Evolutionary conservation across 2,113 vertebrate genomes (phyloP), one percentile per base, ranked within the genome.

Genomic region (Eira barbara): DNA sequence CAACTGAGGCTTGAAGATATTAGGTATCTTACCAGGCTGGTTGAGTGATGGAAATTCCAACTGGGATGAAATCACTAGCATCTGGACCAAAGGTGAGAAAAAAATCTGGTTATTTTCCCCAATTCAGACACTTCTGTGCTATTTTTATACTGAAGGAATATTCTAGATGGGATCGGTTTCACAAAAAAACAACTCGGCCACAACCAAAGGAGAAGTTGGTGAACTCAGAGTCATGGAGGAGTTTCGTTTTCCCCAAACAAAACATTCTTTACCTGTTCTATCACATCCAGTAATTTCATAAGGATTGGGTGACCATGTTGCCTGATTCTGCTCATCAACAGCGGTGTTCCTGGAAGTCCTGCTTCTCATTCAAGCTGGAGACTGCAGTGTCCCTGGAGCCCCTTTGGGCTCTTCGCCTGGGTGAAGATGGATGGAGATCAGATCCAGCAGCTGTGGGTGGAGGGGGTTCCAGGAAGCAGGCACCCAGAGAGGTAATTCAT

Each of bases 371-470:
- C 89, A 36, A 87, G 42, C 92, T 90, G 83, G 76, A 85, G 65
- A 49, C 71, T 34, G 20, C 27, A 65, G 79, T 17, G n/a, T 92
- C 67, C 57, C 39, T 39, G 74, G 80, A 82, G 63, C 31, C 78
- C 82, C 78, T 47, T 31, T 36, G 31, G 34, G 52, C 49, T 92
- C 47, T 84, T 29, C 21, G 89, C 63, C 83, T 81, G 42, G 92
- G 71, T 29, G 55, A 97, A 95, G 97, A 98, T 80, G 94, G 94
- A 97, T 96, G 90, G 55, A 89, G 94, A 82, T 98, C 90, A 95
- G 88, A 83, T 87, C 39, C 65, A 49, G 88, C 94, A 96, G 94
- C 65, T 86, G 84, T 78, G 87, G n/a, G 42, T 17, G 92, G 80
- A 96, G 85, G 84, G 92, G 52, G 52, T 90, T 89, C 23, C 78